Evolutionary conservation across 2,113 vertebrate genomes (phyloP), one percentile per base, ranked within the genome.

Genomic region (Panurus biarmicus): DNA sequence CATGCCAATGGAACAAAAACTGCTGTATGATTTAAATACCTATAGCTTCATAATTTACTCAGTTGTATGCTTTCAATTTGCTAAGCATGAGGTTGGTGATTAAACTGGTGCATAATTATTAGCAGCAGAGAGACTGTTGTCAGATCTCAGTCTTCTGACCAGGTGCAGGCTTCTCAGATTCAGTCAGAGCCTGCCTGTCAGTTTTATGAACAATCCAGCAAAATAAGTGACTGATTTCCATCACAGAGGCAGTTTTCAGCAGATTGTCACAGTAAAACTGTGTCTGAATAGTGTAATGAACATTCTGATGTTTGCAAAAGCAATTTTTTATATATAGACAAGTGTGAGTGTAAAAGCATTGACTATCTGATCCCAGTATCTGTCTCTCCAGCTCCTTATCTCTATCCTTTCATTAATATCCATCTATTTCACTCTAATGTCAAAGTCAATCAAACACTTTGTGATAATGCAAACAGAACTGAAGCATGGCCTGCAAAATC

Each of bases 201-300:
- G 96, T 97, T 93, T 96, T 96, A 85, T 51, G 93, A 98, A 97
- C 97, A 98, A 98, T 97, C 96, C 78, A 86, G 96, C 93, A 96
- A 97, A 98, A 98, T 93, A 97, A 98, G 97, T 95, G 96, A 94
- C 97, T 98, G 97, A 98, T 98, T 98, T 96, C 96, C 96, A 97
- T 98, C 57, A 65, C 83, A 53, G 96, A 96, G 92, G 87, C 96
- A 84, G 96, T 98, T 97, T 96, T 94, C 88, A 97, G 96, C 94
- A 97, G 95, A 97, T 96, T 97, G 96, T 97, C 96, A 95, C 95
- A 96, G 92, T 92, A 96, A 97, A 97, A 93, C 96, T 53, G 1
- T 93, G 97, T 96, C 92, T 97, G 97, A 98, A 98, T 97, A 95
- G 93, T 93, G 71, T 97, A 93, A 98, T 97, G 96, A 98, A 92